Base-by-base conservation (phyloP, 2,797 vertebrate species). In the Cyclopterus lumpus region DNA sequence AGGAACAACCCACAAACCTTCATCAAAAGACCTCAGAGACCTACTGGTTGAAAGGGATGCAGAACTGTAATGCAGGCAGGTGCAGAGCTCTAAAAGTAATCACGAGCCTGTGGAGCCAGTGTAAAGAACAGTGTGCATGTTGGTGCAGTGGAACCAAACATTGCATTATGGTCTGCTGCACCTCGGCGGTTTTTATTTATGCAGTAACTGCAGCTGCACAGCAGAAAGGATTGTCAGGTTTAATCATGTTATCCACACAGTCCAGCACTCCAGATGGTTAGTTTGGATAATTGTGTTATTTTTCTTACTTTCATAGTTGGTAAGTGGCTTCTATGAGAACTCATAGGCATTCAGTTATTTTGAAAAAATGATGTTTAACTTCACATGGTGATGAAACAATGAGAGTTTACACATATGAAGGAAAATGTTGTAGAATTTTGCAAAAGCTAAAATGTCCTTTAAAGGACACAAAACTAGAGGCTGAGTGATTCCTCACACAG, bases 1-100 rank as follows among this genome's bases (percentile, higher is more conserved):
- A 63, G 54, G 48, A 71, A 34, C 20, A 63, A 65, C 57, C 46
- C 73, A 28, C 49, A 71, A 64, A 54, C 53, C 9, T 12, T 42
- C 30, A 82, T 69, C 71, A 75, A 62, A 64, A 66, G 46, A 71
- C 40, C 71, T 26, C 7, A 55, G 54, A 67, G 24, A 61, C 32
- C 16, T 3, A 14, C 24, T 59, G 24, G 15, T 7, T 51, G 46
- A 28, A 55, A 75, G 28, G 54, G 40, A 74, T 63, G 67, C 72
- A 59, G 44, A 32, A 20, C 40, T 67, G 3, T 53, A 22, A 72
- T 20, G 55, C 8, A 38, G 46, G 48, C 46, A 46, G 44, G n/a
- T 48, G 36, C 48, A 46, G 55, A 36, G 64, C 30, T 62, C 40
- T 28, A 22, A 59, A 60, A 60, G 15, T 53, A 46, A 71, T 78